phyloP scores from a whole-genome alignment of 2,888 invertebrate genomes.

The Folsomia candida region DNA sequence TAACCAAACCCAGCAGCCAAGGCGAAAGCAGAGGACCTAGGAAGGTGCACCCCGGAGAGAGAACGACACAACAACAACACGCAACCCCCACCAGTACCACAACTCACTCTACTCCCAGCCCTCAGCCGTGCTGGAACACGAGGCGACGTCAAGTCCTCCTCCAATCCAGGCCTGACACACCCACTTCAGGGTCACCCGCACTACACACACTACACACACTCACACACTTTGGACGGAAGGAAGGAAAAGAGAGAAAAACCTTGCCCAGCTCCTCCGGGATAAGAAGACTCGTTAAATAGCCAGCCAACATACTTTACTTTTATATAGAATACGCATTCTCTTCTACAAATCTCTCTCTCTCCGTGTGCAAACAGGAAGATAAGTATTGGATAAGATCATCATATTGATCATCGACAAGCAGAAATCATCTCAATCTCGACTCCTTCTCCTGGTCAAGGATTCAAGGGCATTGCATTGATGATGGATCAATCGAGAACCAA shows the following conservation, averaged over 20 bases:
- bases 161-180: background rate
- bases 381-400: no score
- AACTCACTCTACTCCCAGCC: conserved; percentile 7
- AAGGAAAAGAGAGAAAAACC: background rate
- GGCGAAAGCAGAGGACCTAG: conserved; percentile 12
- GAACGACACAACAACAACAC: background rate
- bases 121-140: background rate
- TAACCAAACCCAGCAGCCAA: conserved; percentile 48
- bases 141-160: background rate
- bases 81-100: conserved; percentile 7
- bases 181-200: background rate
- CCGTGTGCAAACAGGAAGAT: no score
- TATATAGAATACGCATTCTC: no score
- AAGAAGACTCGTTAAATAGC: no score
- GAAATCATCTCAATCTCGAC: background rate
- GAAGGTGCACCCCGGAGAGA: conserved; percentile 14
- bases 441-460: background rate
- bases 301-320: no score
- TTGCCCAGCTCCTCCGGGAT: background rate
- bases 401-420: no score
- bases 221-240: no score
- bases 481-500: background rate
- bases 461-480: background rate
- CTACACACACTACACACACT: background rate
- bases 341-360: no score